Conservation (phyloP, 2,888 invertebrate genomes). For the Caprella mutica region DNA sequence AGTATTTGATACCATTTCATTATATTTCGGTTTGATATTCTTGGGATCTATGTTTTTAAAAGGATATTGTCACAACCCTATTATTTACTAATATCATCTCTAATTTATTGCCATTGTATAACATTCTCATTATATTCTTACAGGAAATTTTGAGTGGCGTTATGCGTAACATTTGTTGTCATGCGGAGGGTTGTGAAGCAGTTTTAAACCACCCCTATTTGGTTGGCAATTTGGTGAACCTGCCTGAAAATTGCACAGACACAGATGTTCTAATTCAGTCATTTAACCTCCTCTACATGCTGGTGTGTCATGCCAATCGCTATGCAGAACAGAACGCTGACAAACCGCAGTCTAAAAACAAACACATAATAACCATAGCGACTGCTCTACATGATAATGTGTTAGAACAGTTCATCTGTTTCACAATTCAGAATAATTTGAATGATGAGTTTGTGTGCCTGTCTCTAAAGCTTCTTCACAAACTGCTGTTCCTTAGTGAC, state of each 20-base stretch:
- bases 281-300: background rate
- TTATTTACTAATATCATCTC: too few relatives aligned
- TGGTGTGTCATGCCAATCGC: background rate
- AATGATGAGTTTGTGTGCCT: background rate
- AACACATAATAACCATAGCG: background rate
- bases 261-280: background rate
- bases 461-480: background rate
- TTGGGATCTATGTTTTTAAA: too few relatives aligned
- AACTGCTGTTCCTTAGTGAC: constrained; percentile 1
- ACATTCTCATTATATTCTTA: too few relatives aligned
- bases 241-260: constrained; percentile 5
- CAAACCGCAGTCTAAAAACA: too few relatives aligned
- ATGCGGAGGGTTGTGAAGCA: constrained; percentile 48
- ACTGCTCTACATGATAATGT: background rate
- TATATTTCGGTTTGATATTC: too few relatives aligned
- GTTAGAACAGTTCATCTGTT: background rate
- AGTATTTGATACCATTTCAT: too few relatives aligned
- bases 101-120: too few relatives aligned
- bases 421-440: too few relatives aligned
- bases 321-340: too few relatives aligned
- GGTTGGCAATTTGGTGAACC: background rate
- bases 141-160: constrained; percentile 74
- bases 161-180: constrained; percentile 68
- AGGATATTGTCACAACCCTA: too few relatives aligned
- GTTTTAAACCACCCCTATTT: background rate